Evolutionary conservation across 2,888 invertebrate species (phyloP).

Genomic region (Plagodis pulveraria): DNA sequence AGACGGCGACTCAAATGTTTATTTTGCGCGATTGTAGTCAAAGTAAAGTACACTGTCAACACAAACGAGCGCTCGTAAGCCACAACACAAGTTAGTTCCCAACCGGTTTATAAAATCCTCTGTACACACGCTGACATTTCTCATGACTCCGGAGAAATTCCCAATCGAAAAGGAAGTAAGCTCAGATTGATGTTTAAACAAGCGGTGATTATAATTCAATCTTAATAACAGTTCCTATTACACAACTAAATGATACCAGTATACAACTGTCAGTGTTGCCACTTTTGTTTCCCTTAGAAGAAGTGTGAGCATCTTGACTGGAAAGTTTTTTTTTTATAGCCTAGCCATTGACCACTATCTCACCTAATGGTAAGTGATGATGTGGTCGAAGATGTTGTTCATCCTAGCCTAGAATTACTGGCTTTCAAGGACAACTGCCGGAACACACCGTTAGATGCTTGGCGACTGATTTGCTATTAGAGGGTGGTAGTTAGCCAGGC

Average conservation of each 20-base stretch:
- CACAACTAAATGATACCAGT: conserved; percentile 45
- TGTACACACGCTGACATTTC: conserved; percentile 66
- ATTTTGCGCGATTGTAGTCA: conserved; percentile 58
- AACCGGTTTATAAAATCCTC: conserved; percentile 56
- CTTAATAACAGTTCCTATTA: conserved; percentile 63
- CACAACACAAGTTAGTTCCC: conserved; percentile 47
- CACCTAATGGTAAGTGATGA: too few species aligned
- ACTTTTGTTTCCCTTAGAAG: conserved; percentile 57
- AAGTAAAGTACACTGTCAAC: conserved; percentile 60
- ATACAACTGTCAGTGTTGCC: conserved; percentile 29
- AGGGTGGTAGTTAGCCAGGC: too few species aligned
- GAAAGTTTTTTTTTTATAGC: too few species aligned
- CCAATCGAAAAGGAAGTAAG: conserved; percentile 66
- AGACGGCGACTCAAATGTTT: conserved; percentile 62
- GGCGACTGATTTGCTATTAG: too few species aligned
- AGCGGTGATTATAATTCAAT: conserved; percentile 63
- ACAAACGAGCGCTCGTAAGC: conserved; percentile 46
- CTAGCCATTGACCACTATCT: too few species aligned
- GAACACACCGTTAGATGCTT: too few species aligned
- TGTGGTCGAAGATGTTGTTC: too few species aligned
- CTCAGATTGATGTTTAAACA: conserved; percentile 61
- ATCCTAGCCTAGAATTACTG: too few species aligned
- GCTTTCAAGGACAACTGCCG: too few species aligned
- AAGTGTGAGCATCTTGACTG: conserved; percentile 58
- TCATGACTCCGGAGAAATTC: conserved; percentile 68